These are phyloP conservation scores for Unio pictorum DNA, from an alignment of 2,888 invertebrate species.

Conservation along the genomic window DNA sequence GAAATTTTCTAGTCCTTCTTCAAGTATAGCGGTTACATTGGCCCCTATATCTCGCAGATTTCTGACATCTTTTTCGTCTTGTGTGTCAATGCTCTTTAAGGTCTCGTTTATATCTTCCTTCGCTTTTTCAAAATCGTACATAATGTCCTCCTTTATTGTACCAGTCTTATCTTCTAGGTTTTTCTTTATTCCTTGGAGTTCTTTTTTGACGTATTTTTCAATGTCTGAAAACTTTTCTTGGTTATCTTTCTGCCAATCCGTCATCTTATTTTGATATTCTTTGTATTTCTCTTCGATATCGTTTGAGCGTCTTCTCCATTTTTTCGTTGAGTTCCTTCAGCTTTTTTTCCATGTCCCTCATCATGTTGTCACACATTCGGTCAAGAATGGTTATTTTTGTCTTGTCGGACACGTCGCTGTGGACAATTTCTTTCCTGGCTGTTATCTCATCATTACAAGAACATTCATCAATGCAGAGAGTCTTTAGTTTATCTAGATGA, in stretches of 20 bases:
- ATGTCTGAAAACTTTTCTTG: no score
- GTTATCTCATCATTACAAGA: constrained; percentile 3
- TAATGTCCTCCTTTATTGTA: no score
- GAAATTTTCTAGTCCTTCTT: no score
- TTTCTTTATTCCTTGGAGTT: no score
- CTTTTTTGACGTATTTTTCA: no score
- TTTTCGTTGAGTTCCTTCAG: constrained; percentile 11
- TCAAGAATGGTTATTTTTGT: constrained; percentile 22
- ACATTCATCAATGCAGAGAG: constrained; percentile 20
- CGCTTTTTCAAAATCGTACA: no score
- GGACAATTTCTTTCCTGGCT: constrained; percentile 7
- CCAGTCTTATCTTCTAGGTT: no score
- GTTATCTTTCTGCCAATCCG: constrained; percentile 18
- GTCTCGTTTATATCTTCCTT: no score
- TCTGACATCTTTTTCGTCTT: no score
- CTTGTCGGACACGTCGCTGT: constrained; percentile 19
- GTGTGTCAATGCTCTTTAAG: no score
- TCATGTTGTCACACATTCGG: constrained; percentile 19
- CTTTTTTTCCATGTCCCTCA: constrained; percentile 10
- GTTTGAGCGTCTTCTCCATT: constrained; percentile 13
- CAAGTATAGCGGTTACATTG: no score
- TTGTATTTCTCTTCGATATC: constrained; percentile 14
- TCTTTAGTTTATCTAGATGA: constrained; percentile 11
- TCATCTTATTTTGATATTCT: constrained; percentile 10
- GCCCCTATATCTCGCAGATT: no score